A percentile compares a stretch with the other conserved stretches of the same genome.
Conservation (phyloP, 1,140 invertebrate species). For the Bombus affinis region DNA sequence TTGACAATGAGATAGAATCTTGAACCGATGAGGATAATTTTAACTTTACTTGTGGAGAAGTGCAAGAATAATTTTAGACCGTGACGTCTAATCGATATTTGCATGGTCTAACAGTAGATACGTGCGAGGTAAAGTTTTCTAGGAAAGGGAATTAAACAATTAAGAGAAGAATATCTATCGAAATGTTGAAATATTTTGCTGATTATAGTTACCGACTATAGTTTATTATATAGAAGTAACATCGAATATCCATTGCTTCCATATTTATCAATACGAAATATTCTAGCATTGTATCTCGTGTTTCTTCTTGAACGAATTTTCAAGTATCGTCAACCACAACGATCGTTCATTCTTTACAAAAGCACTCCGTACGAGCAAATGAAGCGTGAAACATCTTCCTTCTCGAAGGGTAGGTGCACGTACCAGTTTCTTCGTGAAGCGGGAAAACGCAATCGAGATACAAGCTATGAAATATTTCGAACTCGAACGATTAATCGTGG, state of each 20-base stretch:
- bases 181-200: too few relatives aligned
- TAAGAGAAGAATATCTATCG: too few relatives aligned
- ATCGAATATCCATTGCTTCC: background rate
- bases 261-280: conserved; percentile 9
- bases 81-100: too few relatives aligned
- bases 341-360: conserved; percentile 48
- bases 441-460: conserved; percentile 38
- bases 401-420: conserved; percentile 7
- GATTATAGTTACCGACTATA: background rate
- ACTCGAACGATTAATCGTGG: conserved; percentile 65
- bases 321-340: conserved; percentile 34
- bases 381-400: conserved; percentile 65
- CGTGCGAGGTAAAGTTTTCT: too few relatives aligned
- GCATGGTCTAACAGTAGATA: too few relatives aligned
- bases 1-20: too few relatives aligned
- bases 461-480: conserved; percentile 67
- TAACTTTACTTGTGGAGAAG: too few relatives aligned
- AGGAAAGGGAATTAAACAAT: too few relatives aligned
- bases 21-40: too few relatives aligned
- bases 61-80: too few relatives aligned
- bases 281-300: conserved; percentile 11
- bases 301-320: conserved; percentile 37
- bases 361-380: conserved; percentile 53
- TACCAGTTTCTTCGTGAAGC: conserved; percentile 5
- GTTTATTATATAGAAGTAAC: background rate